Evolutionary conservation across 2,888 invertebrate genomes (phyloP).

Genomic region (Coleophora flavipennella): DNA sequence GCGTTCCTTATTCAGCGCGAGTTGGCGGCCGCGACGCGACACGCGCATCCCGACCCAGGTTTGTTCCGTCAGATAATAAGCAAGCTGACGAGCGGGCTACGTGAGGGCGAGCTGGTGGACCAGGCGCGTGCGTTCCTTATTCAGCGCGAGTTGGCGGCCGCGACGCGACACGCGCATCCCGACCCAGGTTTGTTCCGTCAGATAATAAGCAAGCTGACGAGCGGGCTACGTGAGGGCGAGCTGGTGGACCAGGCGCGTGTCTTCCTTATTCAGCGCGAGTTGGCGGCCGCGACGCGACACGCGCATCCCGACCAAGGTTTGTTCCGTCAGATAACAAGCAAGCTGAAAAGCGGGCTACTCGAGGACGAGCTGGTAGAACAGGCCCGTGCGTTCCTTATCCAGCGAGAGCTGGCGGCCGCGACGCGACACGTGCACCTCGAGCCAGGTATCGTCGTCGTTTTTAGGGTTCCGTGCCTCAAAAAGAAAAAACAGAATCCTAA

Average conservation of each 20-base stretch:
- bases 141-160: constrained; percentile 83
- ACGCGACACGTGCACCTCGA: constrained; percentile 62
- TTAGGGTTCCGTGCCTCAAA: no score
- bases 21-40: constrained; percentile 79
- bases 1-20: constrained; percentile 86
- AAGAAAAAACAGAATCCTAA: no score
- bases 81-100: constrained; percentile 74
- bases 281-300: constrained; percentile 78
- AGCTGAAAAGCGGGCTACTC: constrained; percentile 75
- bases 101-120: constrained; percentile 77
- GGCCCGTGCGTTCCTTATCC: constrained; percentile 84
- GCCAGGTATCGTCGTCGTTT: no score
- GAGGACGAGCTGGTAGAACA: constrained; percentile 78
- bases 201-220: no score
- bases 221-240: no score
- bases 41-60: constrained; percentile 36
- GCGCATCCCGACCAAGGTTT: constrained; percentile 29
- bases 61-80: constrained; percentile 42
- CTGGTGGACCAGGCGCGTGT: constrained; percentile 84
- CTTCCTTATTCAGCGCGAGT: constrained; percentile 85
- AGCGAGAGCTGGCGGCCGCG: constrained; percentile 83
- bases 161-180: constrained; percentile 66
- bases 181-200: constrained; percentile 40
- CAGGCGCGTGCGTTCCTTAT: constrained; percentile 86
- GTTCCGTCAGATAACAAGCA: constrained; percentile 43